These are phyloP conservation scores for Stegana nigrithorax DNA, from an alignment of 2,888 invertebrate species.

Conservation along the genomic window DNA sequence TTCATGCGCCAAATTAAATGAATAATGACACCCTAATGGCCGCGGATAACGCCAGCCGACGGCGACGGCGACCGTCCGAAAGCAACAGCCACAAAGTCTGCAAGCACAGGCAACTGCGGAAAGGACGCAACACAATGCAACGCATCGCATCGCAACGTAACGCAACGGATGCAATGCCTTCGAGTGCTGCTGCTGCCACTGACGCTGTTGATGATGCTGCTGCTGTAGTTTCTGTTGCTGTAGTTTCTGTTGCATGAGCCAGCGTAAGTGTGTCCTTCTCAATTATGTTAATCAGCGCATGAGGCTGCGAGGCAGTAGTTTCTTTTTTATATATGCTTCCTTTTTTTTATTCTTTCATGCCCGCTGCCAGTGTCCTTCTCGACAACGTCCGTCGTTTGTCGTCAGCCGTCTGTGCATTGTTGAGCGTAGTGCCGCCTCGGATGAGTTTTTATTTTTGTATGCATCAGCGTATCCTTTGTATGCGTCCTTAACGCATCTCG, in stretches of 20 bases:
- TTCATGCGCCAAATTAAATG: slow-evolving; percentile 35
- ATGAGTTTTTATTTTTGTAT: no score
- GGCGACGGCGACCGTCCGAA: not conserved
- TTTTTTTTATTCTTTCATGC: not conserved
- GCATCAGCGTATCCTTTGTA: no score
- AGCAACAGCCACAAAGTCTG: slow-evolving; percentile 7
- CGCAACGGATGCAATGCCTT: no score
- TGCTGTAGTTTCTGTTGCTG: no score
- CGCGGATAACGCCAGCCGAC: slow-evolving; percentile 3
- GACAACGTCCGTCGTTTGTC: no score
- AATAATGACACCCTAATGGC: slow-evolving; percentile 33
- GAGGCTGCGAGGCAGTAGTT: not conserved
- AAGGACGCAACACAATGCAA: no score
- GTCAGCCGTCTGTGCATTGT: not conserved
- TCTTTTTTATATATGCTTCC: not conserved
- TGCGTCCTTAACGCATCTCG: not conserved
- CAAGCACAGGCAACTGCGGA: no score
- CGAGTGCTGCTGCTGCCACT: no score
- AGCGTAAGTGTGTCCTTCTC: not conserved
- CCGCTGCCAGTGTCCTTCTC: no score
- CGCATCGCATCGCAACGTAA: no score
- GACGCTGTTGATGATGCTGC: not conserved
- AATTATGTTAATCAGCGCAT: slow-evolving; percentile 12
- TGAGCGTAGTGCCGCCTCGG: not conserved
- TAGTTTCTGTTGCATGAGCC: no score